These are phyloP conservation scores for Bugulina stolonifera DNA, from an alignment of 2,888 invertebrate genomes.

Conservation along the genomic window DNA sequence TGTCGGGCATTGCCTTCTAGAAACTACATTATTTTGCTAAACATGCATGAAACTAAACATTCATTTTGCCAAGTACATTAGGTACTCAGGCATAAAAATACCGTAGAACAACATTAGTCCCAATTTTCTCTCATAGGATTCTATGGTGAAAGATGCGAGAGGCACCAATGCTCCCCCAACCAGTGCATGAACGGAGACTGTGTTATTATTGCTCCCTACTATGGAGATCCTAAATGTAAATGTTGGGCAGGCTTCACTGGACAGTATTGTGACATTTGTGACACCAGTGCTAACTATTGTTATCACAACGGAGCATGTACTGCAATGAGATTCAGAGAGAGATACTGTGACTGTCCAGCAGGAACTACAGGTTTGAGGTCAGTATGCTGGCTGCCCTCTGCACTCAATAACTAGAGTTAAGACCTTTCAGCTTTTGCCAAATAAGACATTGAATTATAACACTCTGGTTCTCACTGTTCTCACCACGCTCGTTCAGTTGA, in stretches of 20 bases:
- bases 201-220: neutral
- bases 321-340: neutral
- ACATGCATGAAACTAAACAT: too few relatives aligned
- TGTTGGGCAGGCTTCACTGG: neutral
- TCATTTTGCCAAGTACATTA: too few relatives aligned
- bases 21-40: too few relatives aligned
- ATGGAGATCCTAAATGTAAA: constrained; percentile 13
- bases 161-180: constrained; percentile 13
- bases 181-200: constrained; percentile 13
- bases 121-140: neutral
- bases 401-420: too few relatives aligned
- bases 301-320: neutral
- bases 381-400: too few relatives aligned
- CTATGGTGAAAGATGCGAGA: constrained; percentile 11
- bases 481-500: too few relatives aligned
- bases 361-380: neutral
- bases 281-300: neutral
- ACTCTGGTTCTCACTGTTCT: too few relatives aligned
- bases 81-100: too few relatives aligned
- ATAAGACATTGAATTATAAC: too few relatives aligned
- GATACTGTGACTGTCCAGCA: neutral
- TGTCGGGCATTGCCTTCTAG: too few relatives aligned
- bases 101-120: too few relatives aligned
- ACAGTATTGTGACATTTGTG: constrained; percentile 10
- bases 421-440: too few relatives aligned